Base-by-base conservation (phyloP, 2,888 invertebrate species). In the Callinectes sapidus region DNA sequence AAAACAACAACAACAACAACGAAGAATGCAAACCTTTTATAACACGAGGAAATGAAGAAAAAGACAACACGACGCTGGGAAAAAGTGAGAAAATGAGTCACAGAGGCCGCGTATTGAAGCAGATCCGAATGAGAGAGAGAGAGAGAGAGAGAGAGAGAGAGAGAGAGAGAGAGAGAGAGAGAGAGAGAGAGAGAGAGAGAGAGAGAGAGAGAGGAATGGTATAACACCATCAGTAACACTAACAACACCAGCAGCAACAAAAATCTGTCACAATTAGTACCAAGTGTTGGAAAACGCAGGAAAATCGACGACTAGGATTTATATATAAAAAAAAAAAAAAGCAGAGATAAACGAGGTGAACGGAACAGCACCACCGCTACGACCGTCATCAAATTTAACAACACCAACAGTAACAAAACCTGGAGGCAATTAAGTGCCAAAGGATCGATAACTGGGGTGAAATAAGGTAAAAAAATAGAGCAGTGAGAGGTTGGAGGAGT, bases 41-140 rank as follows among this genome's bases (percentile, higher is more conserved):
- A 28, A 28, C 71, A 10, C 71, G 71, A 71, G 71, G 71, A 71
- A 71, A 71, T 71, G n/a, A 71, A n/a, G 71, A 71, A 71, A 71
- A 71, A 28, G 10, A 28, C 71, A 10, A 28, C 71, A 28, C 48
- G 48, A 71, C 71, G 71, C 10, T 6, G 13, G n/a, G 0, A 23
- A 28, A 71, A 23, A 28, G 28, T 6, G 28, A 71, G 13, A n/a
- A 28, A 71, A 10, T 10, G n/a, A 28, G 28, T 71, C 71, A 71
- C 10, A 10, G 71, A 71, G 28, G 28, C 71, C 28, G 71, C 28
- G 28, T n/a, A 23, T 28, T 71, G 71, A 71, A 28, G 28, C 71
- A 71, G 28, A 71, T 23, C n/a, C 71, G 71, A 28, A 8, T 23
- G 71, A 28, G 71, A 61, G 18, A 61, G 18, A 18, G 18, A 61